phyloP scores from a whole-genome alignment of 1,140 invertebrate species.

The Drosophila subpulchrella region DNA sequence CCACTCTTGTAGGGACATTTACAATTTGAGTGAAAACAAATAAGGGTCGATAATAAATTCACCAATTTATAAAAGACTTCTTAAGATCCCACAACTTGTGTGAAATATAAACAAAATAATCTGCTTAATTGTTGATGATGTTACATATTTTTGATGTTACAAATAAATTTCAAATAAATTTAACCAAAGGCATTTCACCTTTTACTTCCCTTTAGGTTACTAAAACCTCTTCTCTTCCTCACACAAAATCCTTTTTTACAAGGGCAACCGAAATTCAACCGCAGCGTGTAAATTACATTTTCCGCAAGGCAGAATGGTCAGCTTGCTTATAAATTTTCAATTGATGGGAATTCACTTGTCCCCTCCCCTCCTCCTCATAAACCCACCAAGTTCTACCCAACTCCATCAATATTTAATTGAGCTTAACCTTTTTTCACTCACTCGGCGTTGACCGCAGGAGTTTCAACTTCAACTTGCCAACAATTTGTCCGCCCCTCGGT shows the following conservation, averaged over 20 bases:
- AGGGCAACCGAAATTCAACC: slow-evolving; percentile 25
- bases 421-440: slow-evolving; percentile 63
- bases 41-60: slow-evolving; percentile 13
- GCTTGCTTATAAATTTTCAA: slow-evolving; percentile 71
- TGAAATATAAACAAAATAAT: no score
- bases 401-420: slow-evolving; percentile 79
- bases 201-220: not conserved
- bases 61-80: not conserved
- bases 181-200: not conserved
- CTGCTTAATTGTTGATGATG: no score
- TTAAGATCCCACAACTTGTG: not conserved
- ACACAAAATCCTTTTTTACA: slow-evolving; percentile 14
- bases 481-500: slow-evolving; percentile 10
- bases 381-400: slow-evolving; percentile 9
- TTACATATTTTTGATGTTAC: not conserved
- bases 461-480: slow-evolving; percentile 24
- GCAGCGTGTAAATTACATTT: slow-evolving; percentile 75
- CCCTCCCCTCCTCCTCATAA: not conserved
- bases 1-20: slow-evolving; percentile 44
- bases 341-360: slow-evolving; percentile 41
- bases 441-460: slow-evolving; percentile 47
- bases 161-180: not conserved
- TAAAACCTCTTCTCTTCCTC: not conserved
- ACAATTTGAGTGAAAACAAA: slow-evolving; percentile 73
- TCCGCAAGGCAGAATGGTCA: slow-evolving; percentile 10